A percentile compares a stretch with the other conserved stretches of the same genome.
Conservation (phyloP, 2,113 vertebrate genomes). For the Smithornis capensis region DNA sequence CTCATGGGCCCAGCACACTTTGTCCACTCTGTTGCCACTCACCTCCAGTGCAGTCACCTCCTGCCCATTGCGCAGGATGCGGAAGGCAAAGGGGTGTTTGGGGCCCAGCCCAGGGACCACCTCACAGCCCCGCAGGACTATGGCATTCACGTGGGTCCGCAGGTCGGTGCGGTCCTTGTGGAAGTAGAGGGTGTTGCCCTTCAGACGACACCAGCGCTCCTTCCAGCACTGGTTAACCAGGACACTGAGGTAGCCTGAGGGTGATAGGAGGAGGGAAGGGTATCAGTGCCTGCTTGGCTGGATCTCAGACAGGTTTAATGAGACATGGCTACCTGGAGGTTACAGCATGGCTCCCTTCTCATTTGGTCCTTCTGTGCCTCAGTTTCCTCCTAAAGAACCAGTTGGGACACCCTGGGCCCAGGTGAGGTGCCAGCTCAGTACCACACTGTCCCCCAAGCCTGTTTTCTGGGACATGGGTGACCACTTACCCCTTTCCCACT, state of each 20-base stretch:
- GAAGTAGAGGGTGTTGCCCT: conserved; percentile 84
- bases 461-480: not conserved
- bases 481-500: rapidly evolving
- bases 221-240: conserved; percentile 91
- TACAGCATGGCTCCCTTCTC: not conserved
- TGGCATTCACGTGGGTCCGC: conserved; percentile 77
- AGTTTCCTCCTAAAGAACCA: not conserved
- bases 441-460: not conserved
- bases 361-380: not conserved
- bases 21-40: not conserved
- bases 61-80: conserved; percentile 83
- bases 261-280: not conserved
- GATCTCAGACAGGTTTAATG: rapidly evolving
- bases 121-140: conserved; percentile 86
- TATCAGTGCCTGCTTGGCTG: not conserved
- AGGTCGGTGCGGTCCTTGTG: conserved; percentile 85
- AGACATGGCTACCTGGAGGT: not conserved
- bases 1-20: rapidly evolving
- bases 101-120: conserved; percentile 90
- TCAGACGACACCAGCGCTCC: conserved; percentile 90
- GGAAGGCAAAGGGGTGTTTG: conserved; percentile 92
- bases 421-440: not conserved
- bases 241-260: conserved; percentile 85
- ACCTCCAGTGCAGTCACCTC: conserved; percentile 90
- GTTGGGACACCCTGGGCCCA: not conserved